Evolutionary conservation across 1,140 invertebrate genomes (phyloP), one percentile per base, ranked within the genome.

Genomic region (Drosophila busckii): DNA sequence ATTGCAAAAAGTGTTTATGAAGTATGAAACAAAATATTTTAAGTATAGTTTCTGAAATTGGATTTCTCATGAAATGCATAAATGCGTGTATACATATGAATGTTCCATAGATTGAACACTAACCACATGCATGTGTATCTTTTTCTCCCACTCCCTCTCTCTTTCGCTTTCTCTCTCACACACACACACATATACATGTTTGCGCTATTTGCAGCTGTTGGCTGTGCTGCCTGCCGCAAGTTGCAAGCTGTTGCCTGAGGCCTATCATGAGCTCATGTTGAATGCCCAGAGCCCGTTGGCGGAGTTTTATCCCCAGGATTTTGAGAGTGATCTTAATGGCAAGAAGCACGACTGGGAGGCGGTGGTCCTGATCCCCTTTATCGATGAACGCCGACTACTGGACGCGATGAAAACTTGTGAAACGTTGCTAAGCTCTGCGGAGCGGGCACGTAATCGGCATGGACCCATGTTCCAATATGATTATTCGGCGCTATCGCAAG

Each of bases 271-370:
- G 7, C 89, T 99, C 38, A 96, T 99, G 93, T 92, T 91, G 0
- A 91, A 92, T 25, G 89, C 92, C n/a, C 88, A 90, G 37, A 98
- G 96, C 10, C 93, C 95, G 0, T 93, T 99, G 37, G 92, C 93
- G 9, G 90, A 96, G 54, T 99, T 94, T 87, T 99, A 98, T 89
- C 98, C 98, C 0, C 75, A 90, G 10, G 90, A 97, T 12, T 99
- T 99, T 87, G 90, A 95, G 69, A 97, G 93, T 0, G 95, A 96
- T 89, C 88, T 95, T 17, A 96, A 99, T 89, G 97, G 97, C 0
- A 99, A 99, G 84, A 91, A 91, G 70, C 94, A 98, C 70, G 96
- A 98, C 53, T 99, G 97, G 97, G 98, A 99, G 88, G 97, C 97
- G 13, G 94, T 99, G 0, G 96, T 99, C 4, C 89, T 99, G 0